Base-by-base conservation (phyloP, 2,888 invertebrate genomes). In the Drosophila cognata region DNA sequence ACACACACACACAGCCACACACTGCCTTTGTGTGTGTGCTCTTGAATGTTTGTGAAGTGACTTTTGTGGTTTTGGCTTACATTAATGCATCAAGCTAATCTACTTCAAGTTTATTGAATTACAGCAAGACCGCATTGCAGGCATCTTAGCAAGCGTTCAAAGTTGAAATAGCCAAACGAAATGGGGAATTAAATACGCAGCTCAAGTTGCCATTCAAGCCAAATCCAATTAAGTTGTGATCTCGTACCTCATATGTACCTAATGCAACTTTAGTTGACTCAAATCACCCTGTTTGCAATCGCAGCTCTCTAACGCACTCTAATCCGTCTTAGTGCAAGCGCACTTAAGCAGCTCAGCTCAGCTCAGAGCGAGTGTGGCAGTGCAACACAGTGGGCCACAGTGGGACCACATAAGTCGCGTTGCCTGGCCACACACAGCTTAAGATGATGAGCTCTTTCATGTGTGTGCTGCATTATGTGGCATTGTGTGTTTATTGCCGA, bases 151-250 rank as follows among this genome's bases (percentile, higher is more conserved):
- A 68, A 36, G 18, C 33, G 41, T 66, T 60, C 50, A 53, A 71
- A 46, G 48, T 63, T 63, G 46, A 65, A 64, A 35, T 55, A 28
- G 53, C 33, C 60, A 38, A 50, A 52, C 63, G 67, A 63, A 67
- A 4, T 10, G 8, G 28, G 38, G 28, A n/a, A 21, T 31, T 29
- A 53, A 58, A 59, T 50, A 21, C 50, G 16, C 21, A 4, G 31
- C 35, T 53, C 18, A 25, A 21, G 11, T 36, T n/a, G 16, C 28
- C 33, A 13, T 16, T 67, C 13, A 29, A 55, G 16, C 21, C n/a
- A 60, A 38, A 43, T 50, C 36, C 53, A 63, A 72, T 71, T 72
- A 72, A 63, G 59, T 71, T 56, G 28, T 21, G 31, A 41, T 38
- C 7, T 46, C 38, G 33, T 10, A 46, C 25, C 33, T 21, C 50